Evolutionary conservation across 2,797 vertebrate genomes (phyloP).

Genomic region (Anomalospiza imberbis): DNA sequence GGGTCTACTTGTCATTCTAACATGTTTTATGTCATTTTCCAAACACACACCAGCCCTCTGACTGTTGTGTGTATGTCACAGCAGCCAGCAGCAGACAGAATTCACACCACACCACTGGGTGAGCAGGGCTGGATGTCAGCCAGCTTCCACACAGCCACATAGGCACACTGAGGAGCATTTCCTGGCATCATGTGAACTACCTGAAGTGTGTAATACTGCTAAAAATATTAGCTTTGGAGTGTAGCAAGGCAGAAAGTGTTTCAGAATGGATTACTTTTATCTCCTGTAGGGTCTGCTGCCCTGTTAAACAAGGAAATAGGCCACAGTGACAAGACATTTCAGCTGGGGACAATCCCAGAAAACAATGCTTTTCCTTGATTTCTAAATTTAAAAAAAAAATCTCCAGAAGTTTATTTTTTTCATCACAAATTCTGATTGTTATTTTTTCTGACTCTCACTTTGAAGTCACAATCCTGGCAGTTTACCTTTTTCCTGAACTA

Average conservation of each 20-base stretch:
- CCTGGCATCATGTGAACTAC: not conserved
- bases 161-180: not conserved
- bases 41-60: not conserved
- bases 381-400: not conserved
- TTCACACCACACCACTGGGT: not conserved
- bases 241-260: not conserved
- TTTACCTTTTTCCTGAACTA: not conserved
- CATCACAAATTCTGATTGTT: not conserved
- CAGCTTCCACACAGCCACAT: not conserved
- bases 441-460: not conserved
- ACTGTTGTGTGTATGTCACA: fast-evolving
- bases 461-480: not conserved
- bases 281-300: not conserved
- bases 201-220: not conserved
- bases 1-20: not conserved
- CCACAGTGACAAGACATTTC: not conserved
- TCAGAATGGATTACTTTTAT: not conserved
- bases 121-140: not conserved
- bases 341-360: not conserved
- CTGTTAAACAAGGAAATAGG: not conserved
- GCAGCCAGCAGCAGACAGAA: not conserved
- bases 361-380: not conserved
- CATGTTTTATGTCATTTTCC: not conserved
- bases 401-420: not conserved
- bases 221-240: not conserved